phyloP scores from a whole-genome alignment of 2,113 vertebrate species.

The Brachyistius frenatus region DNA sequence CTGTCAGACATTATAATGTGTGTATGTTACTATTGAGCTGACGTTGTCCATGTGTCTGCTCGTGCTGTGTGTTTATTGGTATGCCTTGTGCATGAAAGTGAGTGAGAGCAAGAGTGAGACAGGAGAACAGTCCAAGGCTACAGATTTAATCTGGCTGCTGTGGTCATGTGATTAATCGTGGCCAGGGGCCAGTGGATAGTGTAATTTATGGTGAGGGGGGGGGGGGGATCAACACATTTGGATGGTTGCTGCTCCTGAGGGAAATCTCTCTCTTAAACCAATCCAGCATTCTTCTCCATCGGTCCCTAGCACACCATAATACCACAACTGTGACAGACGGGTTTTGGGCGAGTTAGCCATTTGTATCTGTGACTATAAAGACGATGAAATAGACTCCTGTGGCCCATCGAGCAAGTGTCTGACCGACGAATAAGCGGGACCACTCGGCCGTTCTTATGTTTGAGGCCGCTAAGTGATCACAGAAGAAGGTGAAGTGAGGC shows the following conservation, averaged over 20 bases:
- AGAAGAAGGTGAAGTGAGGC: not conserved
- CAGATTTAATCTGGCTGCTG: slow-evolving; percentile 83
- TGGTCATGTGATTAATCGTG: slow-evolving; percentile 85
- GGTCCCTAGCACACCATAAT: slow-evolving; percentile 29
- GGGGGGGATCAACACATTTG: slow-evolving; percentile 76
- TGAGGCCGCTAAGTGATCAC: not conserved
- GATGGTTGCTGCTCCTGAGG: slow-evolving; percentile 75
- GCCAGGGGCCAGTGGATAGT: slow-evolving; percentile 74
- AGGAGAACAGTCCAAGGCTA: slow-evolving; percentile 80
- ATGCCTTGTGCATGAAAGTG: slow-evolving; percentile 46
- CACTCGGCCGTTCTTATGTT: not conserved
- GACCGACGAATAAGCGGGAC: not conserved
- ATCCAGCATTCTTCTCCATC: slow-evolving; percentile 65
- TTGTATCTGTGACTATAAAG: slow-evolving; percentile 37
- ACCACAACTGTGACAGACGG: slow-evolving; percentile 42
- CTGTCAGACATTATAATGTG: slow-evolving; percentile 17
- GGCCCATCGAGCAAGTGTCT: not conserved
- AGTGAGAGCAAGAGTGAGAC: slow-evolving; percentile 66
- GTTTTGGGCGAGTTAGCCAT: slow-evolving; percentile 31
- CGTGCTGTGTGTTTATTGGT: slow-evolving; percentile 28
- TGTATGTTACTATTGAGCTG: slow-evolving; percentile 17
- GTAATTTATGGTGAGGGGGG: slow-evolving; percentile 80
- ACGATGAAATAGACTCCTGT: slow-evolving; percentile 31
- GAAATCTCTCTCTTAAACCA: slow-evolving; percentile 81
- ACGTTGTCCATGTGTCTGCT: slow-evolving; percentile 35